Evolutionary conservation across 2,113 vertebrate species (phyloP), one percentile per base, ranked within the genome.

Genomic region (Bos taurus): DNA sequence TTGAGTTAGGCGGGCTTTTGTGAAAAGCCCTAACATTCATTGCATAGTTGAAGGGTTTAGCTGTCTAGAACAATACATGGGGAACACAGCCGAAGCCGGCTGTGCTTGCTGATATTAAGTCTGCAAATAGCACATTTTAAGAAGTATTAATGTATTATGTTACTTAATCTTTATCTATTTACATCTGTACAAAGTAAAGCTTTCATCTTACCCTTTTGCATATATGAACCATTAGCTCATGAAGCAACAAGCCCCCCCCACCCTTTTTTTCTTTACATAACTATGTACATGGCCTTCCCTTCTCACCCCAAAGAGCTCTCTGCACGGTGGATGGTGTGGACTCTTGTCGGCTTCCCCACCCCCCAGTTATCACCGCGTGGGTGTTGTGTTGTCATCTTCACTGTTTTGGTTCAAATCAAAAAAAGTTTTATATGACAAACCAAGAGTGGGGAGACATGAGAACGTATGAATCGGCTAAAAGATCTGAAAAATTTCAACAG

Each of bases 131-230:
- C 99, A 99, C 99, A 99, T 99, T 98, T 99, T 98, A 99, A 99
- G 99, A 99, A 99, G 99, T 99, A 99, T 99, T 98, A 98, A 99
- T 99, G 99, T 99, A 99, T 99, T 99, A 99, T 98, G 99, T 99
- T 98, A 99, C 98, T 99, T 99, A 98, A 98, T 99, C 97, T 99
- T 98, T 98, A 98, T 99, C 98, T 99, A 99, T 99, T 99, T 99
- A 99, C 99, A 99, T 99, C 98, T 99, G 98, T 99, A 99, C 99
- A 99, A 99, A 99, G 99, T 99, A 99, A 99, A 99, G 99, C 99
- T 99, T 99, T 99, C 99, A 98, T 99, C 99, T 99, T 99, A 99
- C 98, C 99, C 99, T 99, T 99, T 99, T 99, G 99, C 99, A 99
- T 99, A 99, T 99, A 99, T 99, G 99, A 99, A 99, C 99, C 99